These are phyloP conservation scores for Phaethon lepturus DNA, from an alignment of 2,113 vertebrate genomes.

Conservation along the genomic window DNA sequence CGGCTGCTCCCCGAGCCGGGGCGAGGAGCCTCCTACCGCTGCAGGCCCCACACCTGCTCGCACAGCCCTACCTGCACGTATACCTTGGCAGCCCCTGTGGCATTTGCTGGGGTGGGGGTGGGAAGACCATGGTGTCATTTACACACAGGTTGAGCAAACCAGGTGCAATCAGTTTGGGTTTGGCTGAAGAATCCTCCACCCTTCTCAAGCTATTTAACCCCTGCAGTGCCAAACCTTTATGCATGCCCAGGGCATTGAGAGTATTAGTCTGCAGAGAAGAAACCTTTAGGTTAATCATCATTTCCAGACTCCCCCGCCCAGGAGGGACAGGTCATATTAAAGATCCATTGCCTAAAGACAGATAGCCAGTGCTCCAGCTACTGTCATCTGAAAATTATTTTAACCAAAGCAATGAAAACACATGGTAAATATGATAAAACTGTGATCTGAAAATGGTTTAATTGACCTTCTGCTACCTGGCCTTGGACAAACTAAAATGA, in stretches of 20 bases:
- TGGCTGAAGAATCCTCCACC: slow-evolving; percentile 63
- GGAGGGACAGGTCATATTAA: not conserved
- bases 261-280: not conserved
- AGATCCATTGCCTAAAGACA: not conserved
- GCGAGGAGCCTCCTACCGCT: slow-evolving; percentile 51
- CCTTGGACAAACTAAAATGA: not conserved
- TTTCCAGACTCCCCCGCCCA: not conserved
- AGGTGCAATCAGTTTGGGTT: slow-evolving; percentile 59
- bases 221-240: not conserved
- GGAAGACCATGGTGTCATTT: slow-evolving; percentile 67
- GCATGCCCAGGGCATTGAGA: not conserved
- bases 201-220: slow-evolving; percentile 53
- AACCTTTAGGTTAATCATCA: not conserved
- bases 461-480: not conserved
- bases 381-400: not conserved
- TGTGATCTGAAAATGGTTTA: not conserved
- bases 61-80: slow-evolving; percentile 49
- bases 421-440: not conserved
- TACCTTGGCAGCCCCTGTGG: slow-evolving; percentile 49
- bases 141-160: slow-evolving; percentile 57
- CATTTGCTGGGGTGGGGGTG: slow-evolving; percentile 54
- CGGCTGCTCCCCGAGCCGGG: not conserved
- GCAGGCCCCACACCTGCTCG: slow-evolving; percentile 64
- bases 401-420: not conserved
- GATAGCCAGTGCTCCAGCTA: not conserved